A percentile compares a stretch with the other conserved stretches of the same genome.
Conservation (phyloP, 1,140 invertebrate genomes). For the Calephelis nemesis region DNA sequence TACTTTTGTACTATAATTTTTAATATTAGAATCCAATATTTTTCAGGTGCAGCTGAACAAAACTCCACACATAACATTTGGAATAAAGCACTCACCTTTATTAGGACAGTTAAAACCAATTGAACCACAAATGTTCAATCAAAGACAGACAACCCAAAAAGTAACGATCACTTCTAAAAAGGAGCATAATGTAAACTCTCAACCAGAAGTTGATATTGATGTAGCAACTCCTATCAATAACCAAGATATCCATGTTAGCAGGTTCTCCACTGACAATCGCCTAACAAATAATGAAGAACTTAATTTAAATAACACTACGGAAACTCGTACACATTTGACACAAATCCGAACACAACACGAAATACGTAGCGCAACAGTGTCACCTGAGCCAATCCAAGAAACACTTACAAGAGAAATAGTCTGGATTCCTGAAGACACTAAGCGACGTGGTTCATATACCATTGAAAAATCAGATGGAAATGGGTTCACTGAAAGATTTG, state of each 20-base stretch:
- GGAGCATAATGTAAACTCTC: not conserved
- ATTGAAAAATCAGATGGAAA: conserved; percentile 59
- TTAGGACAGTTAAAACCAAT: conserved; percentile 81
- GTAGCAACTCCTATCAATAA: not conserved
- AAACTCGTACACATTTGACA: conserved; percentile 50
- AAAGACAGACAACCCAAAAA: conserved; percentile 30
- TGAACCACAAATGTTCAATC: conserved; percentile 31
- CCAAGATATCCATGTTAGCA: conserved; percentile 3
- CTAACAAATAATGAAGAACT: conserved; percentile 9
- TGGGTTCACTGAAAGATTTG: conserved; percentile 54
- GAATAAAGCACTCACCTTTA: conserved; percentile 92
- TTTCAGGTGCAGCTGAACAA: conserved; percentile 62
- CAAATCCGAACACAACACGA: conserved; percentile 55
- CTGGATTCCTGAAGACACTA: conserved; percentile 61
- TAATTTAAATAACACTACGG: conserved; percentile 24
- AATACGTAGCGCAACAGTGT: conserved; percentile 53
- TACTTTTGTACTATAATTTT: no score
- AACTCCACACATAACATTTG: conserved; percentile 83
- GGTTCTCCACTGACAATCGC: conserved; percentile 2
- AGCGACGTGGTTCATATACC: conserved; percentile 65
- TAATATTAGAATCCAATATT: not conserved
- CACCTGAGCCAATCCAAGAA: conserved; percentile 62
- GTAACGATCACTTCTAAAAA: conserved; percentile 24
- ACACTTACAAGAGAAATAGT: conserved; percentile 66
- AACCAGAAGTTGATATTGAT: not conserved